Conservation (phyloP, 1,140 invertebrate genomes). For the Eciton burchellii region DNA sequence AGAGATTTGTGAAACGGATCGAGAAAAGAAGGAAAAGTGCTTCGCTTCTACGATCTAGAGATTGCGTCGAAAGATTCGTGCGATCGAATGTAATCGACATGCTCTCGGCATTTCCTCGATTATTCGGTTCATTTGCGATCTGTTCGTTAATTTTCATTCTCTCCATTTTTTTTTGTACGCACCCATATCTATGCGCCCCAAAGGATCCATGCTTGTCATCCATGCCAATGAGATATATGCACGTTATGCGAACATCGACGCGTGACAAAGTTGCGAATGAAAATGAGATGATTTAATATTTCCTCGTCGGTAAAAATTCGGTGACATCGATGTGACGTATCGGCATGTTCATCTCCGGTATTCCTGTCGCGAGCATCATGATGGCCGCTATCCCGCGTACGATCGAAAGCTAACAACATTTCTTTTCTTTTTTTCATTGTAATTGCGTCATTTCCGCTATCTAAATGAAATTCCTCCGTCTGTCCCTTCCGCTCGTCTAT, state of each 20-base stretch:
- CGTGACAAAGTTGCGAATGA: slow-evolving; percentile 81
- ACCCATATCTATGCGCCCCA: slow-evolving; percentile 78
- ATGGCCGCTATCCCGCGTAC: slow-evolving; percentile 70
- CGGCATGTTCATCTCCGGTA: slow-evolving; percentile 81
- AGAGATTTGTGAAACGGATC: too few species aligned
- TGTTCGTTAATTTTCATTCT: slow-evolving; percentile 4
- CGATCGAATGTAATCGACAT: too few species aligned
- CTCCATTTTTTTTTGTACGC: slow-evolving; percentile 21
- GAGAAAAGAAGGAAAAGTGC: too few species aligned
- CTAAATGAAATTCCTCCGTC: too few species aligned
- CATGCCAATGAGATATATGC: slow-evolving; percentile 77
- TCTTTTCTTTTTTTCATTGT: slow-evolving; percentile 28
- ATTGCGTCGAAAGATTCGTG: too few species aligned
- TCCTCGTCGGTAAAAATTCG: slow-evolving; percentile 79
- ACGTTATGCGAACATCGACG: slow-evolving; percentile 81
- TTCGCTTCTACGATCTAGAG: too few species aligned
- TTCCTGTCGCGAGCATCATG: slow-evolving; percentile 75
- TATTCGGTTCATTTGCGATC: too few species aligned
- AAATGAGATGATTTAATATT: slow-evolving; percentile 79
- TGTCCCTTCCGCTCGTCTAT: too few species aligned
- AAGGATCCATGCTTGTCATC: slow-evolving; percentile 80
- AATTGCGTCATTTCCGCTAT: too few species aligned
- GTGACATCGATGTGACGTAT: slow-evolving; percentile 79
- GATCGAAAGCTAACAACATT: slow-evolving; percentile 69
- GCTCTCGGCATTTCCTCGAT: too few species aligned